Evolutionary conservation across 2,113 vertebrate species (phyloP).

Genomic region (Brachyhypopomus gauderio): DNA sequence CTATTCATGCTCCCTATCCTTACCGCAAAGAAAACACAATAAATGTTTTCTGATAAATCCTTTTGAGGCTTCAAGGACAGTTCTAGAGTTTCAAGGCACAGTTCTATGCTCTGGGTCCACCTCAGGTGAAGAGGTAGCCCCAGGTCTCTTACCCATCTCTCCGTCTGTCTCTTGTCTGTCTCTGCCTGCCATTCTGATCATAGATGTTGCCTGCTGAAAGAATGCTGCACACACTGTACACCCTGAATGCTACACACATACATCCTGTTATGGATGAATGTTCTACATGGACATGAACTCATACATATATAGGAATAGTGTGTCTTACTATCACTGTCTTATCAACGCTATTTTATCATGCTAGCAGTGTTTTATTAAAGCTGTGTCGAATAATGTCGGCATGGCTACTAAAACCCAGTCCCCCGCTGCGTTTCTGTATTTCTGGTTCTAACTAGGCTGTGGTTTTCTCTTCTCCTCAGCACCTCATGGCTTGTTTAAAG

Average conservation of each 20-base stretch:
- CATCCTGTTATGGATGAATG: not conserved
- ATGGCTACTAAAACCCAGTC: not conserved
- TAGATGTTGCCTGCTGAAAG: not conserved
- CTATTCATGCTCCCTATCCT: not conserved
- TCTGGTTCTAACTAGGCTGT: not conserved
- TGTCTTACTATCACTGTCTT: not conserved
- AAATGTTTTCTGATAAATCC: slow-evolving; percentile 5
- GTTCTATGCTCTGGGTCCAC: not conserved
- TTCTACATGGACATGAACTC: not conserved
- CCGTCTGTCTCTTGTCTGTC: not conserved
- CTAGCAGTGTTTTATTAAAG: no score
- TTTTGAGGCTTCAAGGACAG: not conserved
- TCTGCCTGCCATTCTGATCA: not conserved
- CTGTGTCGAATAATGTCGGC: not conserved
- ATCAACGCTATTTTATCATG: not conserved
- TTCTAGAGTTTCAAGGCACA: slow-evolving; percentile 5
- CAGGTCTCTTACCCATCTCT: not conserved
- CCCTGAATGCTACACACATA: no score
- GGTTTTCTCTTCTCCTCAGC: no score
- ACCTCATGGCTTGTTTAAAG: not conserved
- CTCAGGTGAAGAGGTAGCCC: not conserved
- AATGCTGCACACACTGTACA: slow-evolving; percentile 1
- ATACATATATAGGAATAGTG: not conserved
- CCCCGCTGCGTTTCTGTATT: not conserved
- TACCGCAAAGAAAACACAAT: not conserved